Base-by-base conservation (phyloP, 2,797 vertebrate species). In the Sphenodon punctatus region DNA sequence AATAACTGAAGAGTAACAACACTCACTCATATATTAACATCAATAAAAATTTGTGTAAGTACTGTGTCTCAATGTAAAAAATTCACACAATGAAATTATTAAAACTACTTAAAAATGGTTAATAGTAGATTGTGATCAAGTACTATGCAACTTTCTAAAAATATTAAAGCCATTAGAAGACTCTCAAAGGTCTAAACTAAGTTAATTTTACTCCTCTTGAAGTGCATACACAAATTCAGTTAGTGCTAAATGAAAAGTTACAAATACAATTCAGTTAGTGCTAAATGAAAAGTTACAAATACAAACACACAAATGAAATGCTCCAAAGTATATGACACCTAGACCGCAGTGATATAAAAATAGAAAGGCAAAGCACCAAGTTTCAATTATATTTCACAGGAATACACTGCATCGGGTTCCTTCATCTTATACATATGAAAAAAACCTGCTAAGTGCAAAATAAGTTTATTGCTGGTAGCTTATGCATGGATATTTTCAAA, bases 341-440 rank as follows among this genome's bases (percentile, higher is more conserved):
- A 48, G 25, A 71, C 34, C 6, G 34, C 0, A 78, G 42, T 0
- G 0, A 51, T 2, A 0, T 10, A 43, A 48, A 7, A 84, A 30
- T 1, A 67, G 6, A 80, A 45, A 1, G 1, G 20, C 3, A 68
- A 67, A 82, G 34, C 17, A 49, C 16, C 2, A 3, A 5, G 8
- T 59, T 83, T 72, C 60, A 81, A 3, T 22, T 69, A 4, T 60
- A 55, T 39, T 80, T 63, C 4, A 14, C 34, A 60, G 67, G 19
- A 59, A 75, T 5, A 22, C 6, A n/a, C 73, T 10, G 13, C 23
- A 55, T 27, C 64, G 23, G 22, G 55, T 36, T 68, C 67, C 30
- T 73, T 71, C 42, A 59, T 79, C 64, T 41, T 49, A 27, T 55
- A 75, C 8, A 75, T 34, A 9, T 56, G 70, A 75, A 5, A 8